phyloP scores from a whole-genome alignment of 2,888 invertebrate species.

The Imbricaverruca yamaguchii region DNA sequence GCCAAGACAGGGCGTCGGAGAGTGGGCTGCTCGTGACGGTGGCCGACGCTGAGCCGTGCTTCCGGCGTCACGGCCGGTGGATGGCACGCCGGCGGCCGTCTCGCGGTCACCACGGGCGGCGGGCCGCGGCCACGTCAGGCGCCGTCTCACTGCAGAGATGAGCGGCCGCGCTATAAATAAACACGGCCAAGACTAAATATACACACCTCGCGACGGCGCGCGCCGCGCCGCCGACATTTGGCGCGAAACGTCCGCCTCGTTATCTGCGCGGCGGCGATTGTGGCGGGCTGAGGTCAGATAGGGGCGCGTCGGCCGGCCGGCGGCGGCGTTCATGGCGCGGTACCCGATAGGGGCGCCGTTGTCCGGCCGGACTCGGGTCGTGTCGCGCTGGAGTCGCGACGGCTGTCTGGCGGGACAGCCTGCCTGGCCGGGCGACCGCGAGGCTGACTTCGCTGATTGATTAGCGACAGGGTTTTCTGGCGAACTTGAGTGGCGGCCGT shows the following conservation, averaged over 20 bases:
- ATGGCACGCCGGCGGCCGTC: neutral
- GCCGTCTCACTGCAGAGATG: neutral
- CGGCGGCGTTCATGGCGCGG: too few relatives aligned
- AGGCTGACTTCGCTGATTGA: too few relatives aligned
- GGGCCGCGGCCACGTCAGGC: neutral
- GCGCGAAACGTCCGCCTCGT: neutral
- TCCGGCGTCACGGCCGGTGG: neutral
- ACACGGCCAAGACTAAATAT: slow-evolving; percentile 10
- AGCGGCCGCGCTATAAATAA: slow-evolving; percentile 2
- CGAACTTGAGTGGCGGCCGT: neutral
- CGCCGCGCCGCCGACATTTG: neutral
- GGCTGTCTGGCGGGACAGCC: too few relatives aligned
- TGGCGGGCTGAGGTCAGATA: neutral
- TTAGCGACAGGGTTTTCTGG: too few relatives aligned
- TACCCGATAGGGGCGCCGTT: too few relatives aligned
- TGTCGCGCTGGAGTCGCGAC: too few relatives aligned
- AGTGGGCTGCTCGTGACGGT: too few relatives aligned
- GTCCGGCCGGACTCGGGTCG: too few relatives aligned
- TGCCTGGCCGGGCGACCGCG: too few relatives aligned
- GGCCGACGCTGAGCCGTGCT: too few relatives aligned
- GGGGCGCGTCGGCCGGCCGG: too few relatives aligned
- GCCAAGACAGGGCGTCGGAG: too few relatives aligned
- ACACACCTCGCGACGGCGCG: neutral
- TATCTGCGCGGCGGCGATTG: neutral
- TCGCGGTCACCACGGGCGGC: neutral